Base-by-base conservation (phyloP, 2,113 vertebrate species). In the Oryzias celebensis region DNA sequence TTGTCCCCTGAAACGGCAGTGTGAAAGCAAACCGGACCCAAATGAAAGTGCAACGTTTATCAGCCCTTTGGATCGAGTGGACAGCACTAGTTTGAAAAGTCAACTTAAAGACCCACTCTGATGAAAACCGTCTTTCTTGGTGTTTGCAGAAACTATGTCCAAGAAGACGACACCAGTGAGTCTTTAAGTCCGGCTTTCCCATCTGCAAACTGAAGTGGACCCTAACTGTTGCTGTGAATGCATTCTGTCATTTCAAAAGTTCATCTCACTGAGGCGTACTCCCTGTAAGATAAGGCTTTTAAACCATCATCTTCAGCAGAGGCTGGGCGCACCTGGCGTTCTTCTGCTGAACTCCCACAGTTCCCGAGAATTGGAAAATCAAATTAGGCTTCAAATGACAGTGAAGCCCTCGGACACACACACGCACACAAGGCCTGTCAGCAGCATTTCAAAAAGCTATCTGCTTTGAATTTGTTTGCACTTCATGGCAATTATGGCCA, bases 381-480 rank as follows among this genome's bases (percentile, higher is more conserved):
- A 84, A 85, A 88, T 85, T 82, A 75, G 68, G 47, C 50, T 45
- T 46, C 18, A 73, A 86, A 89, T 89, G 75, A 74, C 74, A 65
- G 14, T 73, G 77, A 68, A 75, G 65, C 16, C 58, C 26, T 49
- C 42, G 14, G 36, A 48, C 17, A 48, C n/a, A 20, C 10, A 12
- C 8, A 36, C 3, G 20, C 20, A 20, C 20, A 48, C 7, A 41
- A 45, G 55, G 52, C 59, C 57, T 59, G 58, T 72, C 76, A 79
- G 66, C 73, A 60, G 80, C 77, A 31, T 51, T 69, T 73, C 66
- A 64, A 68, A 83, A 66, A 75, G 75, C 73, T 75, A 74, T 72
- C 71, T 62, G 41, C 71, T 85, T 75, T 83, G 74, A 75, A 71
- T 65, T 65, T 76, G 74, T 89, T 83, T 75, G 76, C 53, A 66